Base-by-base conservation (phyloP, 2,113 vertebrate species). In the Odocoileus virginianus region DNA sequence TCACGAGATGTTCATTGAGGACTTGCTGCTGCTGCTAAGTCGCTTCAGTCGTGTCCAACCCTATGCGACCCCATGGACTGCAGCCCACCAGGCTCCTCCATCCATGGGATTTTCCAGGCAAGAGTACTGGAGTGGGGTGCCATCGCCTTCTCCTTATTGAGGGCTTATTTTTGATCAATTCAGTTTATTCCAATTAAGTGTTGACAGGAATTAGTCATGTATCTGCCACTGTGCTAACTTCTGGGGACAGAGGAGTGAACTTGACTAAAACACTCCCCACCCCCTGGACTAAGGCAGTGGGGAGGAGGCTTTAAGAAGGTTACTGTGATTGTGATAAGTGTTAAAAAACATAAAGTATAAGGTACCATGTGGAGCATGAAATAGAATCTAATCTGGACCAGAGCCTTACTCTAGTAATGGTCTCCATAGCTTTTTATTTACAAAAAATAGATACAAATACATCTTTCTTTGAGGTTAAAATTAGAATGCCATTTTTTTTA, bases 81-180 rank as follows among this genome's bases (percentile, higher is more conserved):
- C 33, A 67, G 8, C 33, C 64, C 8, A 67, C 64, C 2, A 5
- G 64, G 1, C 33, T 67, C 64, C 33, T 36, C 17, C 17, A 17
- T n/a, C 64, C 16, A 36, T 19, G 64, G 17, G 16, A 67, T n/a
- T n/a, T 19, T 67, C 64, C 64, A 36, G 16, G 64, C 64, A 67
- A 67, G 33, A 67, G 64, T 67, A 67, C 16, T 67, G 33, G 64
- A 36, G 17, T 67, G 8, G 64, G 33, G 16, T 67, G 64, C 33
- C 64, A 19, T 36, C n/a, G 17, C 2, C 64, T 67, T 67, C 64
- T n/a, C 8, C 33, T 96, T 94, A 74, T 19, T 92, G 40, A 94
- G 23, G 36, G 64, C n/a, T 54, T 85, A 92, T 96, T 79, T 74
- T 61, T 94, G 23, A 91, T 88, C n/a, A 96, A 45, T 91, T 96